Conservation (phyloP, 2,113 vertebrate genomes). For the Macroglossus sobrinus region DNA sequence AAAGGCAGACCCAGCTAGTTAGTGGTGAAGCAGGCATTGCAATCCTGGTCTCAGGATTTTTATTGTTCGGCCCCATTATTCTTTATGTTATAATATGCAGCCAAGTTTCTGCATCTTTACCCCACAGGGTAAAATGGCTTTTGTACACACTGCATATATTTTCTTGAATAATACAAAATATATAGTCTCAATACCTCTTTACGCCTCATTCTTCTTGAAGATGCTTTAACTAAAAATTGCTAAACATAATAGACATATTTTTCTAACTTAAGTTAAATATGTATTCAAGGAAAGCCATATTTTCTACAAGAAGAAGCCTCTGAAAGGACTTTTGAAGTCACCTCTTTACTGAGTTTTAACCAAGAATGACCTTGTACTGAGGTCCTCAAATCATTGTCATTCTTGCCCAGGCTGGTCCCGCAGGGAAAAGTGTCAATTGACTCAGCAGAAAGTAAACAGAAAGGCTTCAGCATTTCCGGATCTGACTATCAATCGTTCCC, state of each 20-base stretch:
- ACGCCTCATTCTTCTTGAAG: neutral
- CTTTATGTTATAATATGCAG: neutral
- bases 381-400: neutral
- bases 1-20: neutral
- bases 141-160: neutral
- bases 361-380: neutral
- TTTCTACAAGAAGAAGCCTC: neutral
- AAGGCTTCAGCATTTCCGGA: neutral
- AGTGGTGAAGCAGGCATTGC: fast-evolving
- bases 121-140: neutral
- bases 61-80: neutral
- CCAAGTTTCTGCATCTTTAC: neutral
- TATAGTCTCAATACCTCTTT: neutral
- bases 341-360: neutral
- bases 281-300: neutral
- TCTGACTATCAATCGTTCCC: neutral
- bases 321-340: neutral
- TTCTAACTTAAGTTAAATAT: neutral
- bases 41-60: neutral
- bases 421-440: neutral
- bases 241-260: neutral
- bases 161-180: neutral
- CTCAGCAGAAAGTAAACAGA: neutral
- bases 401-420: neutral
- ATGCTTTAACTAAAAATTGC: neutral